Conservation (phyloP, 2,888 invertebrate species). For the Sphecodes monilicornis region DNA sequence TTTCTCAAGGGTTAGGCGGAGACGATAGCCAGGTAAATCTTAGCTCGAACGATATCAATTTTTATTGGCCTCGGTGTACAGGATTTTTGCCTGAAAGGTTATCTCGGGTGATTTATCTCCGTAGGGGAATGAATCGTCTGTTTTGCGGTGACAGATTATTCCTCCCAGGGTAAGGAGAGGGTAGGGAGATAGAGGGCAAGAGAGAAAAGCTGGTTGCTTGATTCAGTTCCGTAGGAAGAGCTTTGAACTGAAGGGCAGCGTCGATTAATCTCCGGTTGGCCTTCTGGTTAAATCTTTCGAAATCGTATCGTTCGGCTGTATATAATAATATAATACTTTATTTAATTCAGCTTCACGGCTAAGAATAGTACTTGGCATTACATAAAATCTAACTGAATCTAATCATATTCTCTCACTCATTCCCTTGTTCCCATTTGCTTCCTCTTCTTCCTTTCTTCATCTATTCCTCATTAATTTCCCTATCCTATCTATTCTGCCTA, state of each 20-base stretch:
- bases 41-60: neutral
- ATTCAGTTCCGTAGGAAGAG: neutral
- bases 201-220: neutral
- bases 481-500: too few species aligned
- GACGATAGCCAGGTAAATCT: neutral
- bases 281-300: neutral
- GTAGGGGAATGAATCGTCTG: slow-evolving; percentile 33
- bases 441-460: too few species aligned
- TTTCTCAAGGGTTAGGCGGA: neutral
- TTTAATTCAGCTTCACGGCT: too few species aligned
- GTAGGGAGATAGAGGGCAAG: neutral
- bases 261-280: slow-evolving; percentile 5
- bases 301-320: neutral
- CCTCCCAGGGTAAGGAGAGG: slow-evolving; percentile 11
- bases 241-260: neutral
- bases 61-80: neutral
- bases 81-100: slow-evolving; percentile 17
- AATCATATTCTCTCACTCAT: too few species aligned
- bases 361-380: too few species aligned
- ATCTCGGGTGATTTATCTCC: slow-evolving; percentile 36
- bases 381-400: too few species aligned
- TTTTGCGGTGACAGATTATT: slow-evolving; percentile 45
- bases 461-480: too few species aligned
- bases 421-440: too few species aligned
- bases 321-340: too few species aligned